Conservation (phyloP, 2,888 invertebrate species). For the Prostheceraeus crozeri region DNA sequence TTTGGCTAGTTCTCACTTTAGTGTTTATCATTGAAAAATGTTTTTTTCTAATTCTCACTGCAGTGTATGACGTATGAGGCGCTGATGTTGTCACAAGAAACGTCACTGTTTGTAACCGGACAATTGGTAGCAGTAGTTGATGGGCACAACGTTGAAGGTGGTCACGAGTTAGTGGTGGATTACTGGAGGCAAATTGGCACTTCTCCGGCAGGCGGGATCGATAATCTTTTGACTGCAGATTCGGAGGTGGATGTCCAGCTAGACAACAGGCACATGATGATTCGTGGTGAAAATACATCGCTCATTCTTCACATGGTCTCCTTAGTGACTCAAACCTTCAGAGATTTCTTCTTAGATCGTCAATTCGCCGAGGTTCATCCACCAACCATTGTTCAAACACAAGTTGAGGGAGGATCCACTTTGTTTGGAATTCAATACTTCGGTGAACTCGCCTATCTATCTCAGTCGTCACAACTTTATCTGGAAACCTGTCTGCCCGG, state of each 20-base stretch:
- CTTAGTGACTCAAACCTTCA: background rate
- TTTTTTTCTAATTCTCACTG: no score
- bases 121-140: conserved; percentile 74
- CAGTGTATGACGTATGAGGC: conserved; percentile 82
- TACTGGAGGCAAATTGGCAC: conserved; percentile 85
- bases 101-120: conserved; percentile 75
- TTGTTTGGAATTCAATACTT: conserved; percentile 70
- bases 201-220: conserved; percentile 94
- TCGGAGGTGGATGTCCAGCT: conserved; percentile 90
- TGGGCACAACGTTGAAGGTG: conserved; percentile 69
- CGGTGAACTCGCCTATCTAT: conserved; percentile 73
- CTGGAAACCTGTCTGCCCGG: conserved; percentile 78
- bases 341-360: conserved; percentile 67
- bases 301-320: background rate
- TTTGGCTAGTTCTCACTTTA: no score
- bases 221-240: conserved; percentile 89
- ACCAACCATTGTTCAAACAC: conserved; percentile 94
- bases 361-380: conserved; percentile 77
- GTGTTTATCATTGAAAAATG: no score
- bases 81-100: conserved; percentile 77
- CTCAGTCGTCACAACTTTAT: conserved; percentile 95
- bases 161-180: conserved; percentile 70
- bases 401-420: conserved; percentile 95
- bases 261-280: conserved; percentile 94
- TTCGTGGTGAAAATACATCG: conserved; percentile 82